These are phyloP conservation scores for Fissipunctia ypsillon DNA, from an alignment of 2,888 invertebrate genomes.

Conservation along the genomic window DNA sequence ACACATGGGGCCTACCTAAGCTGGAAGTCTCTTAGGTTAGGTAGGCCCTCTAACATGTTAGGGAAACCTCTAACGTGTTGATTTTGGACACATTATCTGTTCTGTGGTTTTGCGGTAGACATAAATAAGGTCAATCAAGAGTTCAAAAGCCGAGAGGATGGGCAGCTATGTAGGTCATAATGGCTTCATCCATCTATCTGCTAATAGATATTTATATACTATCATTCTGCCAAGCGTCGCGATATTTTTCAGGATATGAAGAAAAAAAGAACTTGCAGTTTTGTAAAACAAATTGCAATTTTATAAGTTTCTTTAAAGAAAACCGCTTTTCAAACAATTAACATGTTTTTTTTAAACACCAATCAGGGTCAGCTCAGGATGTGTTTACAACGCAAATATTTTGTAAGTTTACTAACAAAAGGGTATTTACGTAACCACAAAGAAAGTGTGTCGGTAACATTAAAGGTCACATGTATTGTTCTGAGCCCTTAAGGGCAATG, in stretches of 20 bases:
- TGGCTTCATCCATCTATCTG: too few species aligned
- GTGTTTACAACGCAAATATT: conserved; percentile 63
- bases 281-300: conserved; percentile 9
- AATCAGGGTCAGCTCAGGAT: conserved; percentile 42
- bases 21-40: too few species aligned
- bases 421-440: conserved; percentile 63
- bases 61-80: too few species aligned
- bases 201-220: too few species aligned
- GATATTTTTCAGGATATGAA: too few species aligned
- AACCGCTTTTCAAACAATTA: conserved; percentile 30
- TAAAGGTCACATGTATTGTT: conserved; percentile 65
- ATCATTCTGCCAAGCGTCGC: too few species aligned
- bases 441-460: conserved; percentile 67
- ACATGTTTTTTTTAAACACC: conserved; percentile 27
- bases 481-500: conserved; percentile 61
- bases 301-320: conserved; percentile 17
- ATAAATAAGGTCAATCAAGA: too few species aligned
- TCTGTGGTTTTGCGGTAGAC: too few species aligned
- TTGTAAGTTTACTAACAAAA: conserved; percentile 54
- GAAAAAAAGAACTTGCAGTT: background rate
- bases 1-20: background rate
- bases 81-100: too few species aligned
- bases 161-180: too few species aligned
- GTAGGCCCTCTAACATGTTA: too few species aligned
- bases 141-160: too few species aligned